A percentile compares a stretch with the other conserved stretches of the same genome.
Conservation (phyloP, 2,113 vertebrate genomes). For the Sardina pilchardus region DNA sequence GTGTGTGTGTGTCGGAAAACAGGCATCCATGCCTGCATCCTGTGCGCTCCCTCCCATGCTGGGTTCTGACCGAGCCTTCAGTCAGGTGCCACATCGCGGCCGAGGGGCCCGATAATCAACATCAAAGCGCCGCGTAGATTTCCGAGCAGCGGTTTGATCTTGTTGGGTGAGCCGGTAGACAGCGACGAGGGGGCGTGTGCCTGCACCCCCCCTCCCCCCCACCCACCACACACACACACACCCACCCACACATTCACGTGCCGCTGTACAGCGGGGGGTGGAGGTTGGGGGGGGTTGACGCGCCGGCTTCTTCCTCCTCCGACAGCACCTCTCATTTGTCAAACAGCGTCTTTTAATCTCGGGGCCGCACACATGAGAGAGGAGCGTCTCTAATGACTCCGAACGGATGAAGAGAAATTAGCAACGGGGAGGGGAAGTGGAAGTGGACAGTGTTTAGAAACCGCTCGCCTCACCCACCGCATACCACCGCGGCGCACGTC, state of each 20-base stretch:
- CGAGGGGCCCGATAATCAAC: constrained; percentile 40
- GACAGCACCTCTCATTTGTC: constrained; percentile 12
- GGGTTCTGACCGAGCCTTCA: constrained; percentile 25
- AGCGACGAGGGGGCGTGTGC: background rate
- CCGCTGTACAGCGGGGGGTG: too few relatives aligned
- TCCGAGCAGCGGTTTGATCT: constrained; percentile 29
- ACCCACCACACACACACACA: background rate
- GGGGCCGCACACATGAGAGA: background rate
- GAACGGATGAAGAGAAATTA: constrained; percentile 11
- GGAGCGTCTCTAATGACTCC: background rate
- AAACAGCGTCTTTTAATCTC: constrained; percentile 10
- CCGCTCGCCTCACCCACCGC: background rate
- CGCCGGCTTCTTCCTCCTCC: background rate
- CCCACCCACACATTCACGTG: background rate
- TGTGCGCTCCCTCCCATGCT: constrained; percentile 37
- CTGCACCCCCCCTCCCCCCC: background rate
- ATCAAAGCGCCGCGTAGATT: constrained; percentile 32
- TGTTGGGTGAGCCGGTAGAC: background rate
- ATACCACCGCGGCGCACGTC: background rate
- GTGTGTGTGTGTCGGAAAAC: background rate
- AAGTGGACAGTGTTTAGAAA: background rate
- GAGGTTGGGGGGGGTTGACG: background rate
- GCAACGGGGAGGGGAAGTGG: background rate
- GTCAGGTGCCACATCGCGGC: constrained; percentile 37
- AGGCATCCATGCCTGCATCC: background rate